Base-by-base conservation (phyloP, 2,888 invertebrate species). In the Leptinotarsa rubiginosa region DNA sequence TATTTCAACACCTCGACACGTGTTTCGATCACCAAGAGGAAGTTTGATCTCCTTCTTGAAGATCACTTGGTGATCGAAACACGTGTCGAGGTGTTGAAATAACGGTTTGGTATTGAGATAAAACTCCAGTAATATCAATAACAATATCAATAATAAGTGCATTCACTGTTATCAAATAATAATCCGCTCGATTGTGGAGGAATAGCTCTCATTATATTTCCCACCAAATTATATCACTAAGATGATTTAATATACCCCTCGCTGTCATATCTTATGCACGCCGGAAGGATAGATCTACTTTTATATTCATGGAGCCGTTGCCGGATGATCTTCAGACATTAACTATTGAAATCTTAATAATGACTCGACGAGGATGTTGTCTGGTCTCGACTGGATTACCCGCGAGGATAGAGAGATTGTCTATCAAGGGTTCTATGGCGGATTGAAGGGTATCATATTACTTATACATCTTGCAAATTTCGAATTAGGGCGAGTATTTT, bases 271-370 rank as follows among this genome's bases (percentile, higher is more conserved):
- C 69, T 69, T 59, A 69, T 69, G 69, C 59, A 69, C 47, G 56
- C 56, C 56, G 22, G 69, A 69, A 69, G 69, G 69, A 56, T 69
- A 54, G 71, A 49, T 54, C 59, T 75, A 75, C 65, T 72, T 72
- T 75, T 67, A 62, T 70, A 75, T 70, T 73, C 73, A 75, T 75
- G 66, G 41, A 5, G 65, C 64, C 31, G 54, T 65, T 56, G 67
- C 54, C 56, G 64, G 73, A 70, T 75, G 68, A 75, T 75, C 73
- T 75, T 56, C 20, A 67, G 73, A 67, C 73, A 73, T 75, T 70
- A 75, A 75, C 62, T 70, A 75, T 75, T 75, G 73, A 75, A 73
- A 75, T 52, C 70, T 25, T 75, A 64, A 41, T 73, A 75, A 75
- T 73, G 73, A 73, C 75, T 66, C 56, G 73, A 75, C 75, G 59